Conservation (phyloP, 2,797 vertebrate species). For the Diplodus sargus region DNA sequence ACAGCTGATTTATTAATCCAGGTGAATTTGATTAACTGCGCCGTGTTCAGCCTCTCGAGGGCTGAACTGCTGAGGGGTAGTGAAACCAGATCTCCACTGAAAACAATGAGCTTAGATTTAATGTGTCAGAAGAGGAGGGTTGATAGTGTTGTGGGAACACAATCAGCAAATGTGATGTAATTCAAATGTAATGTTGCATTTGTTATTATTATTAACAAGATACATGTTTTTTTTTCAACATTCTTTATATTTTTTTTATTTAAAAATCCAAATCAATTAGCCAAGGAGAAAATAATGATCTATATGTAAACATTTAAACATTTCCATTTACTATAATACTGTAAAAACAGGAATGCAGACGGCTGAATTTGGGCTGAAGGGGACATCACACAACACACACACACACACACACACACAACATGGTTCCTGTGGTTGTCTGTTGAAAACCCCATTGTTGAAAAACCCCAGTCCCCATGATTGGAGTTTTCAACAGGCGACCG, state of each 20-base stretch:
- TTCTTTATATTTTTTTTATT: not conserved
- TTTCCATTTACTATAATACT: not conserved
- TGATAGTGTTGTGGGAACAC: not conserved
- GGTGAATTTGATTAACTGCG: constrained; percentile 21
- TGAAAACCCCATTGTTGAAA: too few species aligned
- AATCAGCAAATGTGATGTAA: not conserved
- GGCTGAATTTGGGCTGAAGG: not conserved
- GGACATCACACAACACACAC: too few species aligned
- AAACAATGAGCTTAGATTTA: constrained; percentile 17
- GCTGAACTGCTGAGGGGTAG: not conserved
- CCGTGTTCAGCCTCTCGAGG: not conserved
- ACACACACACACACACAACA: not conserved
- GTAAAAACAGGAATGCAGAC: constrained; percentile 8
- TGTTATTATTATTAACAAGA: not conserved
- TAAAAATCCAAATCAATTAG: not conserved
- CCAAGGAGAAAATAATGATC: not conserved
- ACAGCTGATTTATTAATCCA: constrained; percentile 45
- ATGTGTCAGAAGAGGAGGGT: not conserved
- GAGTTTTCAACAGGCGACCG: not conserved
- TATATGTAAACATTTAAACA: not conserved
- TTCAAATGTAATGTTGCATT: not conserved
- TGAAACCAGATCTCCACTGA: constrained; percentile 38
- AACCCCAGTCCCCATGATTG: not conserved
- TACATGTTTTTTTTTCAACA: not conserved
- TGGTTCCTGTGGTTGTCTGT: too few species aligned